phyloP scores from a whole-genome alignment of 1,140 invertebrate species.

The Diploscapter pachys region DNA sequence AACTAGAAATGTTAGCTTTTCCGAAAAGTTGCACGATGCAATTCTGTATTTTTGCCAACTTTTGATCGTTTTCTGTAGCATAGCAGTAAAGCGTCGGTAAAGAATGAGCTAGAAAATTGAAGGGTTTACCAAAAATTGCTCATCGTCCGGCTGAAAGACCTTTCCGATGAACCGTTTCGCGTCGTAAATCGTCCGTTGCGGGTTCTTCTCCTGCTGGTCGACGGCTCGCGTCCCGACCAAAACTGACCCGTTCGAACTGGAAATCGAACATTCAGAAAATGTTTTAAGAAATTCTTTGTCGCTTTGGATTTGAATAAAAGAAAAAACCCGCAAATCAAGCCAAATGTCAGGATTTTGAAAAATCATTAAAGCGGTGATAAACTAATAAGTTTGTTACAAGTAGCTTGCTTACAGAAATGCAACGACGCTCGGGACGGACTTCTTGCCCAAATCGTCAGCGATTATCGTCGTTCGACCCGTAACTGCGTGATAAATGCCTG shows the following conservation, averaged over 20 bases:
- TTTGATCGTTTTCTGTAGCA: no score
- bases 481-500: no score
- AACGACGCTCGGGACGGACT: no score
- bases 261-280: neutral
- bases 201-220: constrained; percentile 63
- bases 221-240: constrained; percentile 63
- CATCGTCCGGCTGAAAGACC: constrained; percentile 58
- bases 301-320: no score
- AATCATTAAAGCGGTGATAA: neutral
- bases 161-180: constrained; percentile 65
- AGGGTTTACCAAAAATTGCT: constrained; percentile 50
- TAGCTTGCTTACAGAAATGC: no score
- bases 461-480: no score
- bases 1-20: neutral
- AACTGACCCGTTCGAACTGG: constrained; percentile 54
- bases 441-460: no score
- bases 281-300: no score
- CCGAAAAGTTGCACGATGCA: neutral
- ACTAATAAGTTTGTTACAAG: neutral
- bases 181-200: constrained; percentile 63
- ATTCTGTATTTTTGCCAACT: neutral
- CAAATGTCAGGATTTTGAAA: no score
- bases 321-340: no score
- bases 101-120: neutral
- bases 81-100: no score